These are phyloP conservation scores for Drosophila dives DNA, from an alignment of 2,888 invertebrate species.

Conservation along the genomic window DNA sequence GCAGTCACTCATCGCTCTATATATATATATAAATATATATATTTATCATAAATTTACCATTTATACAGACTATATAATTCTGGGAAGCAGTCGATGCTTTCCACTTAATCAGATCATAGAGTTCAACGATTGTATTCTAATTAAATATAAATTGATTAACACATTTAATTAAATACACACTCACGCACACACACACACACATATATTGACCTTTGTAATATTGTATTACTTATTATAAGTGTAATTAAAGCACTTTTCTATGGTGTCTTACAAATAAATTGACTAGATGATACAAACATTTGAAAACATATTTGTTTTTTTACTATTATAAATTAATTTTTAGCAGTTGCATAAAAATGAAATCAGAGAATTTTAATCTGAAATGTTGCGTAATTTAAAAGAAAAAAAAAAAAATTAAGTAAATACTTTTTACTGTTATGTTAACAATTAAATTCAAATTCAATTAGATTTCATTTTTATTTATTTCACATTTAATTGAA, in stretches of 20 bases:
- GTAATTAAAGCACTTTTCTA: conserved; percentile 58
- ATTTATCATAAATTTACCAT: conserved; percentile 19
- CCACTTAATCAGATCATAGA: conserved; percentile 43
- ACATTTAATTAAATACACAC: conserved; percentile 26
- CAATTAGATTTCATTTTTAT: neutral
- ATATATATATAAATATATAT: conserved; percentile 37
- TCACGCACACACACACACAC: conserved; percentile 6
- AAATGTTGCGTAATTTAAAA: too few relatives aligned
- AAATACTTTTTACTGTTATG: neutral
- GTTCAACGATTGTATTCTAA: conserved; percentile 21
- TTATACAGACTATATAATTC: conserved; percentile 19
- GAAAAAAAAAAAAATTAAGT: neutral
- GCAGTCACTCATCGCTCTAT: conserved; percentile 41
- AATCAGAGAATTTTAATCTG: too few relatives aligned
- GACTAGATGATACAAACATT: conserved; percentile 49
- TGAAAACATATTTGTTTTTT: neutral
- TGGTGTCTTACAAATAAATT: conserved; percentile 64
- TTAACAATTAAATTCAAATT: neutral
- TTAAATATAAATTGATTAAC: conserved; percentile 49
- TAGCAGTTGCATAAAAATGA: neutral
- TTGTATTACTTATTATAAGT: conserved; percentile 67
- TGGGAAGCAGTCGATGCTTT: conserved; percentile 52
- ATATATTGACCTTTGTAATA: conserved; percentile 61
- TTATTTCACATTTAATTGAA: neutral
- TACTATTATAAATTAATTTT: neutral